Conservation (phyloP, 2,797 vertebrate genomes). For the Botia kubotai region DNA sequence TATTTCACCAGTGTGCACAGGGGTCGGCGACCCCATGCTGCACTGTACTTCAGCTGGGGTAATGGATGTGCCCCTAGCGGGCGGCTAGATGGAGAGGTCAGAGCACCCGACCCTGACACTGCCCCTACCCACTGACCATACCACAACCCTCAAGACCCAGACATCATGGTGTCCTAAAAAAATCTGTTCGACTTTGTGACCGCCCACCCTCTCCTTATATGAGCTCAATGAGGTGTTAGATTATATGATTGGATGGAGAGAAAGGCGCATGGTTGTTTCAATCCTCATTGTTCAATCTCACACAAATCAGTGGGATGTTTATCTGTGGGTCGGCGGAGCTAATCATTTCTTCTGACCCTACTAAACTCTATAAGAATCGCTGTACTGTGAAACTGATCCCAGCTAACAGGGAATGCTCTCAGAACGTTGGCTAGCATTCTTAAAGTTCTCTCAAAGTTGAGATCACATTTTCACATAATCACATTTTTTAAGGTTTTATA, state of each 20-base stretch:
- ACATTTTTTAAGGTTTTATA: too few relatives aligned
- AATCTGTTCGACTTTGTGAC: background rate
- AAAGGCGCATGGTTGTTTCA: conserved; percentile 16
- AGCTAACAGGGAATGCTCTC: too few relatives aligned
- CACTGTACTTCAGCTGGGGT: conserved; percentile 45
- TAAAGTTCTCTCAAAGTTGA: too few relatives aligned
- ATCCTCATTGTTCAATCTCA: conserved; percentile 18
- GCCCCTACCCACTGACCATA: background rate
- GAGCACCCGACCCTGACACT: conserved; percentile 19
- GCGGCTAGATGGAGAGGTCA: background rate
- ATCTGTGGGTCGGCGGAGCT: conserved; percentile 49
- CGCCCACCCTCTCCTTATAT: background rate
- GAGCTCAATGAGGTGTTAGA: conserved; percentile 9
- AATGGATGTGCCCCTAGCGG: conserved; percentile 43
- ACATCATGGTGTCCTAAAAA: conserved; percentile 13
- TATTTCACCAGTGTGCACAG: conserved; percentile 45
- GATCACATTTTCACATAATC: too few relatives aligned
- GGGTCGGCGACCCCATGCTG: conserved; percentile 27
- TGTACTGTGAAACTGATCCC: too few relatives aligned
- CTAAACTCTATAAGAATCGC: background rate
- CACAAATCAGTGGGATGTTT: conserved; percentile 54
- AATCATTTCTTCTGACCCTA: conserved; percentile 48
- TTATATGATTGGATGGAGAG: conserved; percentile 13
- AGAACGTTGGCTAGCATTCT: too few relatives aligned
- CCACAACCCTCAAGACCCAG: background rate